Conservation (phyloP, 2,113 vertebrate species). For the Pseudolaguvia tuberculata region DNA sequence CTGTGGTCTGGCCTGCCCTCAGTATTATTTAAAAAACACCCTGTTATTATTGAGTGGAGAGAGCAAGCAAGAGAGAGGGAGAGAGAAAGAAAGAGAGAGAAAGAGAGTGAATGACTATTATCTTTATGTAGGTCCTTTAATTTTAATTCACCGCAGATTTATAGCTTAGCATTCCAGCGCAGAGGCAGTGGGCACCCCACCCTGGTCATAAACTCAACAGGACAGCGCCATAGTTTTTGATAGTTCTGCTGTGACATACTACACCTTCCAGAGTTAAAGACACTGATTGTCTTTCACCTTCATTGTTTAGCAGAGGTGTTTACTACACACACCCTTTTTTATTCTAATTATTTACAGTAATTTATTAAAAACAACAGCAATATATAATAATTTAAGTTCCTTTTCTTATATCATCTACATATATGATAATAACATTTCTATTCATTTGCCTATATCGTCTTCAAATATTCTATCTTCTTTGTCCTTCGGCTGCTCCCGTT, state of each 20-base stretch:
- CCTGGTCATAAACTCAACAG: slow-evolving; percentile 69
- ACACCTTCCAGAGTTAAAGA: slow-evolving; percentile 55
- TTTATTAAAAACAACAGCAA: not conserved
- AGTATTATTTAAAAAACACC: slow-evolving; percentile 77
- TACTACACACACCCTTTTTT: not conserved
- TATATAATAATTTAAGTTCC: not conserved
- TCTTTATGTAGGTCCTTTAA: slow-evolving; percentile 82
- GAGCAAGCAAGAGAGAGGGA: slow-evolving; percentile 50
- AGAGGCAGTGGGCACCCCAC: slow-evolving; percentile 62
- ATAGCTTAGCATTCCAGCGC: slow-evolving; percentile 75
- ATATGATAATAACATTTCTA: not conserved
- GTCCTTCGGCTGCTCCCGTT: too few relatives aligned
- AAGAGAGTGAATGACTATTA: slow-evolving; percentile 74
- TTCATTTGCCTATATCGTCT: slow-evolving; percentile 6
- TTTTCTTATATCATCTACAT: slow-evolving; percentile 9
- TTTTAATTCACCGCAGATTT: slow-evolving; percentile 80
- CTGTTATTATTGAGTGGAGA: slow-evolving; percentile 75
- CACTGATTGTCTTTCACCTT: slow-evolving; percentile 16
- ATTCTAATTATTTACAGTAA: not conserved
- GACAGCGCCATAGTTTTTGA: slow-evolving; percentile 59
- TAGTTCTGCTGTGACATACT: slow-evolving; percentile 43
- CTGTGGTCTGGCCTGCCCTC: slow-evolving; percentile 71
- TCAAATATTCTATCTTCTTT: too few relatives aligned
- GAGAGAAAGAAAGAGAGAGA: slow-evolving; percentile 66
- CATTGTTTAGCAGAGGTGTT: not conserved